Evolutionary conservation across 2,888 invertebrate species (phyloP).

Genomic region (Mycalesis mineus): DNA sequence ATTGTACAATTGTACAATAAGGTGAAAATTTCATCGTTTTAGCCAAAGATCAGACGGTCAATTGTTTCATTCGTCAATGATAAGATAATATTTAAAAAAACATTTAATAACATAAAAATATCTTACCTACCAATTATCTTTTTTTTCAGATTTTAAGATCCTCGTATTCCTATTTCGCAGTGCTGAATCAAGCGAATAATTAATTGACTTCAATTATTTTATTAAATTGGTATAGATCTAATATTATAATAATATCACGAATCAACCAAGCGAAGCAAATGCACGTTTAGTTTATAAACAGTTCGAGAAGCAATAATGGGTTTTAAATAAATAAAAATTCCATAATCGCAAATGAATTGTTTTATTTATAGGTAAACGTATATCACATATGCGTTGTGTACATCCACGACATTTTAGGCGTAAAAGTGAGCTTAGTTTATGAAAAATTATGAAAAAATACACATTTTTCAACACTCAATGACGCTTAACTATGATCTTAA

Average conservation of each 20-base stretch:
- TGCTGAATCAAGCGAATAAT: conserved; percentile 54
- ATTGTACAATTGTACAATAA: too few relatives aligned
- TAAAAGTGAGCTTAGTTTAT: conserved; percentile 65
- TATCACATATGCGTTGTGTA: conserved; percentile 76
- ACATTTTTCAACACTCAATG: conserved; percentile 47
- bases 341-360: conserved; percentile 52
- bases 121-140: not conserved
- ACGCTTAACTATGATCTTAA: conserved; percentile 41
- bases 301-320: not conserved
- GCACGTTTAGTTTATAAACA: too few relatives aligned
- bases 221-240: too few relatives aligned
- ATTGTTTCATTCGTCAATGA: too few relatives aligned
- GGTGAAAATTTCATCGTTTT: too few relatives aligned
- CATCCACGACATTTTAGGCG: conserved; percentile 71
- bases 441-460: conserved; percentile 62
- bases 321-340: conserved; percentile 36
- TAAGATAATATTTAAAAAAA: too few relatives aligned
- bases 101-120: not conserved
- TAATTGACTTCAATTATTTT: not conserved
- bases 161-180: conserved; percentile 68
- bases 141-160: conserved; percentile 57
- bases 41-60: too few relatives aligned
- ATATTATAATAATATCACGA: too few relatives aligned
- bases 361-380: conserved; percentile 74
- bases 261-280: not conserved